Base-by-base conservation (phyloP, 2,888 invertebrate genomes). In the Clitarchus hookeri region DNA sequence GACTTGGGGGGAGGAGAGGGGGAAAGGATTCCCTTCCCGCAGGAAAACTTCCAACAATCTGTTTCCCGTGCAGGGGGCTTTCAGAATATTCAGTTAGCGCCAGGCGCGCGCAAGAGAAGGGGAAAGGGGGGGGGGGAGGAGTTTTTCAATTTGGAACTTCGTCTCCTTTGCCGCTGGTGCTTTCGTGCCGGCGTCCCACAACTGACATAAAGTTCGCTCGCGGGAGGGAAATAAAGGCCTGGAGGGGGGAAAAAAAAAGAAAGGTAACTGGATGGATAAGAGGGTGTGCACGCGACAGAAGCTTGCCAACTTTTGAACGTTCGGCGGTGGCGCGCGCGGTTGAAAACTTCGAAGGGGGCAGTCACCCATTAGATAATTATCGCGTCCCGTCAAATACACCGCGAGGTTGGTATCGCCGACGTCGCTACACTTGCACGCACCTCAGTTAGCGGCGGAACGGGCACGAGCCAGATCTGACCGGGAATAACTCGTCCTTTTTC, bases 251-350 rank as follows among this genome's bases (percentile, higher is more conserved):
- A 19, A n/a, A 53, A 53, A 53, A 2, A 65, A 19, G 65, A 19
- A 8, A 65, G 65, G 65, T 65, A 65, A 65, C 65, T 65, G 65
- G 65, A 65, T 65, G 65, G 65, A 65, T 65, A 65, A 65, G 65
- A 65, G 65, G n/a, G 65, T 65, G 65, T 65, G 65, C 65, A n/a
- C 65, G 65, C 65, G 65, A n/a, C 65, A 65, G 12, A n/a, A 65
- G 16, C 16, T 6, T 65, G 65, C 65, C 65, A 65, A 65, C 65
- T 65, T 65, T 65, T 48, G 4, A 48, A 16, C 3, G 48, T 8
- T 48, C 48, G 48, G 48, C 65, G 65, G 36, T 2, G 65, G 65
- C 65, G 65, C 65, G 65, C 53, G 53, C 13, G 19, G 11, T 65
- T 65, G 65, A 23, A 65, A 19, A n/a, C 65, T 65, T 65, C 65